phyloP scores from a whole-genome alignment of 2,888 invertebrate genomes.

The Tipula confusa region DNA sequence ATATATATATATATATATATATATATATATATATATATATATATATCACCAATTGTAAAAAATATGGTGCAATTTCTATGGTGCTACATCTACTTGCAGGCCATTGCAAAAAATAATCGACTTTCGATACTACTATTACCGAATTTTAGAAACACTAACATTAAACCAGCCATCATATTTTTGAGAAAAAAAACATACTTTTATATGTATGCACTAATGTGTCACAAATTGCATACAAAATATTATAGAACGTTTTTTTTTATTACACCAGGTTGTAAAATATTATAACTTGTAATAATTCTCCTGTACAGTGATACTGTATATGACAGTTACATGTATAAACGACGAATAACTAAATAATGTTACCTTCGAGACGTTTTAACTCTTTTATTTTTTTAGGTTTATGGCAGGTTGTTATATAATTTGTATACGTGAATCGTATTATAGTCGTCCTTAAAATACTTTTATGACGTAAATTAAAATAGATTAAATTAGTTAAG shows the following conservation, averaged over 20 bases:
- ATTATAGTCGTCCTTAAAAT: not conserved
- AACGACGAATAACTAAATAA: not conserved
- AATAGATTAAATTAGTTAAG: not conserved
- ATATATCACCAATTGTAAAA: too few species aligned
- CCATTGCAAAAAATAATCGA: too few species aligned
- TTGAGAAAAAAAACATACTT: too few species aligned
- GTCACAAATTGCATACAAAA: not conserved
- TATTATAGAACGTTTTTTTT: not conserved
- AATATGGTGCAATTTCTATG: too few species aligned
- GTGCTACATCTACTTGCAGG: too few species aligned
- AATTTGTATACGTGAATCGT: not conserved
- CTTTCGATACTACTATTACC: too few species aligned
- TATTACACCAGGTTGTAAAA: not conserved
- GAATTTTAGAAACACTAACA: not conserved
- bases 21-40: too few species aligned
- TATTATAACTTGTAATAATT: not conserved
- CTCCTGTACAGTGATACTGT: not conserved
- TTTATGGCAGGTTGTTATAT: not conserved
- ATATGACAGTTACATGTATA: not conserved
- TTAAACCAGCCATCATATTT: not conserved
- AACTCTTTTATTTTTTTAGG: conserved; percentile 14
- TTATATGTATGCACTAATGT: too few species aligned
- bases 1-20: too few species aligned
- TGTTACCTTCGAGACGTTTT: not conserved
- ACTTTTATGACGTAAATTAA: not conserved